These are phyloP conservation scores for Lomographa bimaculata DNA, from an alignment of 2,888 invertebrate species.

Conservation along the genomic window DNA sequence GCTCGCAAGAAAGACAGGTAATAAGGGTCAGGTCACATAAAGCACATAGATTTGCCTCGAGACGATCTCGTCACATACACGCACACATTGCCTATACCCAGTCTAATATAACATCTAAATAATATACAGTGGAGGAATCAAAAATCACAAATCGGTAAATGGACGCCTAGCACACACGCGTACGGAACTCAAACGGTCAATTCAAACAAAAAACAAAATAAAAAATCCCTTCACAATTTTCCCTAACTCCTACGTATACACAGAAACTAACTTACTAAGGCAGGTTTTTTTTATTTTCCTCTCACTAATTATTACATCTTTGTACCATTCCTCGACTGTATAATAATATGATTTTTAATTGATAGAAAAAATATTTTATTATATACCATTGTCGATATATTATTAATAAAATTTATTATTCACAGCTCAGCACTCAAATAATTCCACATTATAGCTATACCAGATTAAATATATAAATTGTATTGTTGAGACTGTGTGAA, in stretches of 20 bases:
- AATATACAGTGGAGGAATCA: conserved; percentile 80
- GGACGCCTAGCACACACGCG: conserved; percentile 64
- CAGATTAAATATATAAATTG: no score
- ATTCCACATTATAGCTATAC: no score
- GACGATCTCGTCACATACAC: conserved; percentile 31
- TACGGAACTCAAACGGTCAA: conserved; percentile 20
- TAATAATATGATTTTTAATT: conserved; percentile 54
- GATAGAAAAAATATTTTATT: conserved; percentile 65
- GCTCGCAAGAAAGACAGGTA: no score
- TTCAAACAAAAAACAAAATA: conserved; percentile 20
- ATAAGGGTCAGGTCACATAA: no score
- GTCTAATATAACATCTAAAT: conserved; percentile 54
- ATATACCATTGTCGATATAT: conserved; percentile 41
- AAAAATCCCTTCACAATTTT: conserved; percentile 8
- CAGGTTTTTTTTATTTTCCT: conserved; percentile 26
- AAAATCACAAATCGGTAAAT: conserved; percentile 64
- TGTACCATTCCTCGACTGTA: conserved; percentile 66
- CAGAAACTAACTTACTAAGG: conserved; percentile 13
- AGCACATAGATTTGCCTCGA: conserved; percentile 20
- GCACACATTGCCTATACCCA: conserved; percentile 59
- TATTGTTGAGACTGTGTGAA: no score
- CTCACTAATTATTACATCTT: conserved; percentile 24
- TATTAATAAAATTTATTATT: conserved; percentile 54
- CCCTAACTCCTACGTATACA: conserved; percentile 8
- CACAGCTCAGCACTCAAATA: conserved; percentile 40